Percentiles rank a stretch among this genome's conserved stretches.
Evolutionary conservation across 2,113 vertebrate species (phyloP).

Genomic region (Chaetorhynchus papuensis): DNA sequence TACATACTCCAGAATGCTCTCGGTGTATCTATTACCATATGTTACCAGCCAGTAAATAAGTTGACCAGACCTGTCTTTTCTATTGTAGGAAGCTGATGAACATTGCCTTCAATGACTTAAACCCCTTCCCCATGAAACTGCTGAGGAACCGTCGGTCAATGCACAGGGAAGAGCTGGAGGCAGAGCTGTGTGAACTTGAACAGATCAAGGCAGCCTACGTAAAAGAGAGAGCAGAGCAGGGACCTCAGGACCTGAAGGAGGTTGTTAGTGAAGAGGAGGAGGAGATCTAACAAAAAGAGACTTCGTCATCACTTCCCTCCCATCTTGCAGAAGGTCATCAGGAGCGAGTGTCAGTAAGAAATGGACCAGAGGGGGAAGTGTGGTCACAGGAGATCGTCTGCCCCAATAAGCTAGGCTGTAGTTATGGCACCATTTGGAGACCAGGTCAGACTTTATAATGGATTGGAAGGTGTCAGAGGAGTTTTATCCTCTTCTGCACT

Average conservation of each 20-base stretch:
- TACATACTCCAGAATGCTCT: not conserved
- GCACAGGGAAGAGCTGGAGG: constrained; percentile 83
- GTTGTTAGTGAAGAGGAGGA: constrained; percentile 85
- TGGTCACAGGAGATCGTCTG: not conserved
- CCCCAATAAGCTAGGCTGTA: not conserved
- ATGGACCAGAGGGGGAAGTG: not conserved
- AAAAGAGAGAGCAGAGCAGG: constrained; percentile 60
- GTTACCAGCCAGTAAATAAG: not conserved
- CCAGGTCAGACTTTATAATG: not conserved
- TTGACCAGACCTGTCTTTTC: constrained; percentile 2
- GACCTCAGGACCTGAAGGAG: constrained; percentile 58
- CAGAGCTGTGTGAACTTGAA: constrained; percentile 82
- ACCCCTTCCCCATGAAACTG: constrained; percentile 86
- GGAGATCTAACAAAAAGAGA: constrained; percentile 51
- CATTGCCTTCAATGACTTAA: constrained; percentile 90
- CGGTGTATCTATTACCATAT: not conserved
- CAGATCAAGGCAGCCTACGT: constrained; percentile 80
- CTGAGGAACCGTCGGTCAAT: constrained; percentile 75
- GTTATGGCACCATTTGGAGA: not conserved
- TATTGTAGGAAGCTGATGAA: constrained; percentile 78
- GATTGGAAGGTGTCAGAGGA: not conserved
- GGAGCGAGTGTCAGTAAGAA: not conserved
- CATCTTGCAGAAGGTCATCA: not conserved
- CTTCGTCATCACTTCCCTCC: not conserved
- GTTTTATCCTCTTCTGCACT: not conserved